phyloP scores from a whole-genome alignment of 2,113 vertebrate species.

The Pseudopodoces humilis region DNA sequence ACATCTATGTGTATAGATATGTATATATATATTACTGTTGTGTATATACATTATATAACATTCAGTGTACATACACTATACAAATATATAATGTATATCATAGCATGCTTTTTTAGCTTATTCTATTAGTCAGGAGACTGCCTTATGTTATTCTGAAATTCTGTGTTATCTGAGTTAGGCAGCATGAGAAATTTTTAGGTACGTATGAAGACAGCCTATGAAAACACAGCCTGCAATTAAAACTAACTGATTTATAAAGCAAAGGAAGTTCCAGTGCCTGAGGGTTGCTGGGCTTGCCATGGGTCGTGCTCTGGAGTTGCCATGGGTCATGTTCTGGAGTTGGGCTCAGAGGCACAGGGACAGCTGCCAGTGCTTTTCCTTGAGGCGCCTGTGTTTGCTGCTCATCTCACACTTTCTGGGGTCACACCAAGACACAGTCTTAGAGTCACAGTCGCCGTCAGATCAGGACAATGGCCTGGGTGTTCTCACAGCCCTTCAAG shows the following conservation, averaged over 20 bases:
- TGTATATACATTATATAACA: too few relatives aligned
- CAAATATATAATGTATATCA: not conserved
- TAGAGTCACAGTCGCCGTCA: rapidly evolving
- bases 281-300: not conserved
- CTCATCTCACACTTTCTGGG: rapidly evolving
- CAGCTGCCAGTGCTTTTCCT: not conserved
- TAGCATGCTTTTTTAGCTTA: not conserved
- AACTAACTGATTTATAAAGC: rapidly evolving
- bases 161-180: not conserved
- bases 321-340: rapidly evolving
- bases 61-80: not conserved
- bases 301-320: rapidly evolving
- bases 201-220: rapidly evolving
- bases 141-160: not conserved
- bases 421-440: rapidly evolving
- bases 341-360: rapidly evolving
- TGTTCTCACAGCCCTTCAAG: not conserved
- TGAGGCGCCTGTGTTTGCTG: rapidly evolving
- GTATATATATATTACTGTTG: not conserved
- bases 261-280: rapidly evolving
- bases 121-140: not conserved
- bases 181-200: not conserved
- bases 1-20: too few relatives aligned
- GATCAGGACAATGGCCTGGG: not conserved
- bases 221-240: not conserved